Evolutionary conservation across 2,797 vertebrate species (phyloP), one percentile per base, ranked within the genome.

Genomic region (Myripristis jacobus): DNA sequence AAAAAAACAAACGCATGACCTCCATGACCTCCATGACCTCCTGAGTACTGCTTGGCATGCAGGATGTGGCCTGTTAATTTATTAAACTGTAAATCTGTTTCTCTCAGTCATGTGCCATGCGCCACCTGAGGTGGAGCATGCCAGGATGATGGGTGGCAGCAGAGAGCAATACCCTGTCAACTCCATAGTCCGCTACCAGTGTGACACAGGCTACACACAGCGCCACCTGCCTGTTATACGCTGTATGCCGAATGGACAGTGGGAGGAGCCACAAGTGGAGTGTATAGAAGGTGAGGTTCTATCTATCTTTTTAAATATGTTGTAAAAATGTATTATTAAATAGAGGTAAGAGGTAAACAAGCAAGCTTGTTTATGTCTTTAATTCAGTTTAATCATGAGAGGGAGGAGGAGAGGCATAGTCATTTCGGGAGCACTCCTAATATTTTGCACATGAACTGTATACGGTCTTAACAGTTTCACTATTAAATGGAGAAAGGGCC

Each of bases 261-360:
- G 98, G 98, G 95, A 97, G 83, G 83, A 96, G 77, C 97, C 96
- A 0, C 94, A 94, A 84, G 95, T 99, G 93, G 93, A 96, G 91
- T 99, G 98, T 89, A 94, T 91, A 87, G 91, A 93, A 83, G 89
- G 98, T 98, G 90, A 91, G 95, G 88, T 79, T 36, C 34, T 36
- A 36, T 36, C 34, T 10, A 36, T 36, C 6, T 36, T 7, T 36
- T 31, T 2, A 31, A 36, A 36, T 29, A 36, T 36, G 7, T 10
- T 36, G n/a, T n/a, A n/a, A n/a, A n/a, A n/a, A n/a, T 47, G 6
- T 34, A 60, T 29, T 9, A n/a, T n/a, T n/a, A n/a, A n/a, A n/a
- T n/a, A n/a, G n/a, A n/a, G n/a, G 25, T 21, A 60, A 13, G 11
- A 22, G 15, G 27, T 16, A n/a, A 11, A 19, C 1, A 19, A 66